Evolutionary conservation across 2,888 invertebrate genomes (phyloP), one percentile per base, ranked within the genome.

Genomic region (Eupeodes luniger): DNA sequence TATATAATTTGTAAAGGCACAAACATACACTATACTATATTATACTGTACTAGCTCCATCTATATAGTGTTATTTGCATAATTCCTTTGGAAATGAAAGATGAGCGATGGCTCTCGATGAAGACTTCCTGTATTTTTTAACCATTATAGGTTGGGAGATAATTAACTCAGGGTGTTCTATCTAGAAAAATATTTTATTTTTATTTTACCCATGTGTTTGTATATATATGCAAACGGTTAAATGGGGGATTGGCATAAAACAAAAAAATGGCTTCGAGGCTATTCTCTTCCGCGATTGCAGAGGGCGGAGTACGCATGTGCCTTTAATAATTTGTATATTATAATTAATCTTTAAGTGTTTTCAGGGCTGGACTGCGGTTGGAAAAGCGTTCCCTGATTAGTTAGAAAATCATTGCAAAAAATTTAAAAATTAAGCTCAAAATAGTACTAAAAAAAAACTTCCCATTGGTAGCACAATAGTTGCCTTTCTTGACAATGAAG

Each of bases 51-150:
- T 40, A 40, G 40, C 40, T 40, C 5, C 5, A 40, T 9, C 40
- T 40, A 40, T 40, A 40, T 7, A 75, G 85, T 85, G 81, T 78
- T 81, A 85, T 88, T 88, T 88, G 88, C 85, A 88, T 88, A 88
- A 84, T 84, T 55, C 84, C 40, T 47, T 59, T n/a, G 78, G 64
- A 72, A 14, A 3, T 62, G 74, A 5, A 11, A 16, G 16, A 61
- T 61, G 70, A 36, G 49, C n/a, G 49, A 40, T 67, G 72, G 12
- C 53, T 49, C 36, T 49, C 74, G 69, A 59, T 14, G 61, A 34
- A 19, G 70, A 81, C 85, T 88, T 88, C 88, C 88, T 88, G 88
- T 88, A 64, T 79, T 74, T 75, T 69, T 27, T 27, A 27, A 27
- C n/a, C 19, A 34, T 47, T 47, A n/a, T 57, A 4, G 11, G 11